Evolutionary conservation across 2,113 vertebrate species (phyloP).

Genomic region (Catharus fuscescens): DNA sequence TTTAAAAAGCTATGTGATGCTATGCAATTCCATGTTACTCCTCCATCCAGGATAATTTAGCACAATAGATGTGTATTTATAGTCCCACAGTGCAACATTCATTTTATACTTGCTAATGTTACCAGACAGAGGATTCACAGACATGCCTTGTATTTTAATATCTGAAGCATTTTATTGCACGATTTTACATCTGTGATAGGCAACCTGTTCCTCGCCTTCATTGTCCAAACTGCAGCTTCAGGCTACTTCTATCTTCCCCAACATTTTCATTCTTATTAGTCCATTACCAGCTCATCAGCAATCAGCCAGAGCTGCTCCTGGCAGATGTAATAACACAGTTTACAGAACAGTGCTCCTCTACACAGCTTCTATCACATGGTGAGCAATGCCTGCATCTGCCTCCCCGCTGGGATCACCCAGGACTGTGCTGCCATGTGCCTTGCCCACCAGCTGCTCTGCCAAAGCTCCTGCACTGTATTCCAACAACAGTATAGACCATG

Average conservation of each 20-base stretch:
- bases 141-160: not conserved
- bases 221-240: not conserved
- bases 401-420: not conserved
- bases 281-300: not conserved
- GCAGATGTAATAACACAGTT: not conserved
- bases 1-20: not conserved
- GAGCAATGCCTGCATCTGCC: not conserved
- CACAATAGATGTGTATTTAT: not conserved
- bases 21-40: not conserved
- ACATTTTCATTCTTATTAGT: not conserved
- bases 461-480: not conserved
- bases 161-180: not conserved
- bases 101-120: not conserved
- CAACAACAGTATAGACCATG: fast-evolving
- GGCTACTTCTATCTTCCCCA: not conserved
- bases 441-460: not conserved
- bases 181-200: not conserved
- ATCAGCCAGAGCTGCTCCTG: not conserved
- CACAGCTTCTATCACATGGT: fast-evolving
- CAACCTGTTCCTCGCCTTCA: not conserved
- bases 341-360: not conserved
- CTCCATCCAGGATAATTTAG: not conserved
- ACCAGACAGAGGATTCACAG: not conserved
- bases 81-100: not conserved
- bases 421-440: not conserved